Evolutionary conservation across 2,797 vertebrate genomes (phyloP).

Genomic region (Falco naumanni): DNA sequence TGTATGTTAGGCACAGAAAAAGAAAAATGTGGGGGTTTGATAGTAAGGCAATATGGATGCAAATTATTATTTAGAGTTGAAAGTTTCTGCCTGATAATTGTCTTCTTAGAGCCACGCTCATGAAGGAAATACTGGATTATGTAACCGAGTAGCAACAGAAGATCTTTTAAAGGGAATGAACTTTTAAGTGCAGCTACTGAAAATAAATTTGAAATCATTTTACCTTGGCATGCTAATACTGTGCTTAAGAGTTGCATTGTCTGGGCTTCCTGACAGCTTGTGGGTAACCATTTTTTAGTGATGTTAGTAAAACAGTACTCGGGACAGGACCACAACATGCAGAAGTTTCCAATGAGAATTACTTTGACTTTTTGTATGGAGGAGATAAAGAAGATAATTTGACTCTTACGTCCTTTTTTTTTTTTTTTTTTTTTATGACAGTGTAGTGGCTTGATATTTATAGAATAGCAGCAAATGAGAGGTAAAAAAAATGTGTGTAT

Average conservation of each 20-base stretch:
- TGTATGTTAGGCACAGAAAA: not conserved
- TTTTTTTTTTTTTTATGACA: not conserved
- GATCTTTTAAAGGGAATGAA: not conserved
- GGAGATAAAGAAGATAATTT: not conserved
- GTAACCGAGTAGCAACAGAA: not conserved
- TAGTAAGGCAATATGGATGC: not conserved
- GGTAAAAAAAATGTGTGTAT: not conserved
- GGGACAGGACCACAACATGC: rapidly evolving
- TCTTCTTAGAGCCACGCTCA: not conserved
- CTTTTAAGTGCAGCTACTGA: not conserved
- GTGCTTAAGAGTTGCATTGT: not conserved
- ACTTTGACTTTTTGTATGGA: not conserved
- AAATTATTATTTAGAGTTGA: not conserved
- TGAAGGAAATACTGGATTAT: not conserved
- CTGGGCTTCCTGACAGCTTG: not conserved
- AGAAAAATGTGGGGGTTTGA: not conserved
- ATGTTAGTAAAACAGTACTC: not conserved
- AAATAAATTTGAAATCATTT: not conserved
- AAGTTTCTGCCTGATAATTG: not conserved
- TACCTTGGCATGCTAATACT: not conserved
- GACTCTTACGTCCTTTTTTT: not conserved
- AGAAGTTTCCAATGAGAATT: not conserved
- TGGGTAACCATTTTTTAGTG: not conserved
- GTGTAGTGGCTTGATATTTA: not conserved
- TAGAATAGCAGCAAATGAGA: not conserved